These are phyloP conservation scores for Lochmaea crataegi DNA, from an alignment of 2,888 invertebrate genomes.

Conservation along the genomic window DNA sequence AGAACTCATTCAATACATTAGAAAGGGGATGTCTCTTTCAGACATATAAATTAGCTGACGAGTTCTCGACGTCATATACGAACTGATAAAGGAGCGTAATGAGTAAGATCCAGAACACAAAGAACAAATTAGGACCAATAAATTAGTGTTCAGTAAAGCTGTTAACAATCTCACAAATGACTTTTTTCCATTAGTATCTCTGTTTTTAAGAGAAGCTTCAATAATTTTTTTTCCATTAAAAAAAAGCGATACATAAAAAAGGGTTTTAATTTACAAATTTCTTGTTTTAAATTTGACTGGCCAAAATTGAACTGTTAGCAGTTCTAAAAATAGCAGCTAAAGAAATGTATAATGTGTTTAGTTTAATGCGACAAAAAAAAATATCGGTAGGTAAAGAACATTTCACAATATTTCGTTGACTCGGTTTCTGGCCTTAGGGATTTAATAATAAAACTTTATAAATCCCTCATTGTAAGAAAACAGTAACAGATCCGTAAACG, in stretches of 20 bases:
- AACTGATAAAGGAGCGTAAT: constrained; percentile 8
- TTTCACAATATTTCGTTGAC: too few species aligned
- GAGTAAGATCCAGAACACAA: constrained; percentile 2
- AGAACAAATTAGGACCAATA: constrained; percentile 9
- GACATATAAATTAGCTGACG: constrained; percentile 30
- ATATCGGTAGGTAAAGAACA: too few species aligned
- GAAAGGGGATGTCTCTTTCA: constrained; percentile 28
- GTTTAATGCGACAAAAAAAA: too few species aligned
- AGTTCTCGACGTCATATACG: constrained; percentile 15
- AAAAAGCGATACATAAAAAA: background rate
- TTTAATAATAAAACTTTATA: too few species aligned
- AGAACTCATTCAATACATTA: constrained; percentile 10
- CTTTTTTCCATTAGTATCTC: background rate
- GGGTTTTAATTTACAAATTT: too few species aligned
- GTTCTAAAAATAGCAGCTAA: too few species aligned
- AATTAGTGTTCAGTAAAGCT: constrained; percentile 7
- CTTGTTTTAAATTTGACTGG: too few species aligned
- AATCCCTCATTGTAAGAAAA: too few species aligned
- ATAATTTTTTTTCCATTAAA: background rate
- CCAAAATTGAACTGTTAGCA: too few species aligned
- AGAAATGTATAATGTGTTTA: too few species aligned
- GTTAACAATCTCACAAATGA: background rate
- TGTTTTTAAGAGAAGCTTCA: background rate
- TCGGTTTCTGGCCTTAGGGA: too few species aligned
- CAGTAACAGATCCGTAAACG: too few species aligned